Percentiles rank a stretch among this genome's conserved stretches.
These are phyloP conservation scores for Mormyrus hasselquistii DNA, from an alignment of 2,797 vertebrate genomes.

Conservation along the genomic window DNA sequence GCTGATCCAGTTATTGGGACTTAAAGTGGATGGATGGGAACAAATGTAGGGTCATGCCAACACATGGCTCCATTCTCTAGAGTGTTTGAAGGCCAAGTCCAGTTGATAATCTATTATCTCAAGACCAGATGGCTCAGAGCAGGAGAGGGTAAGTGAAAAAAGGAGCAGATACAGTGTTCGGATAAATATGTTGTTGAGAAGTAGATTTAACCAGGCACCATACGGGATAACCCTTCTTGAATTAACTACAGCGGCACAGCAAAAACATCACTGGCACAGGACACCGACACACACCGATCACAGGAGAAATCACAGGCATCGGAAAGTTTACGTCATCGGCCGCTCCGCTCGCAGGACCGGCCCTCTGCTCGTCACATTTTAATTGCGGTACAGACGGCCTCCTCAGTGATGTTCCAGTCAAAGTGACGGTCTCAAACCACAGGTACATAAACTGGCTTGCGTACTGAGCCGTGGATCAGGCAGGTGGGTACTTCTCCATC, in stretches of 20 bases:
- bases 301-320: not conserved
- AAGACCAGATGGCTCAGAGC: not conserved
- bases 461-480: not conserved
- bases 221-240: not conserved
- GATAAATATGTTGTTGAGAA: not conserved
- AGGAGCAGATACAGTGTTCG: not conserved
- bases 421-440: not conserved
- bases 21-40: not conserved
- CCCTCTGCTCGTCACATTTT: not conserved
- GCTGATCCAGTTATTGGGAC: not conserved
- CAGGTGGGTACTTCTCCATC: not conserved
- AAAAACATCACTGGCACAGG: not conserved
- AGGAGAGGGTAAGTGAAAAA: not conserved
- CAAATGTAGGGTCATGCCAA: not conserved
- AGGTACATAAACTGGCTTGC: not conserved
- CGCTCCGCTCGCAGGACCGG: not conserved
- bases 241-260: not conserved
- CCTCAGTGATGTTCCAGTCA: not conserved
- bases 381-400: not conserved
- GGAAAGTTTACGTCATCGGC: not conserved
- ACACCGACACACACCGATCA: not conserved
- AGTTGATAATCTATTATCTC: constrained; percentile 1
- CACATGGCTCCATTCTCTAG: not conserved
- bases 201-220: not conserved
- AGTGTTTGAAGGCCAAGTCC: not conserved